Evolutionary conservation across 2,888 invertebrate species (phyloP).

Genomic region (Cheilosia grossa): DNA sequence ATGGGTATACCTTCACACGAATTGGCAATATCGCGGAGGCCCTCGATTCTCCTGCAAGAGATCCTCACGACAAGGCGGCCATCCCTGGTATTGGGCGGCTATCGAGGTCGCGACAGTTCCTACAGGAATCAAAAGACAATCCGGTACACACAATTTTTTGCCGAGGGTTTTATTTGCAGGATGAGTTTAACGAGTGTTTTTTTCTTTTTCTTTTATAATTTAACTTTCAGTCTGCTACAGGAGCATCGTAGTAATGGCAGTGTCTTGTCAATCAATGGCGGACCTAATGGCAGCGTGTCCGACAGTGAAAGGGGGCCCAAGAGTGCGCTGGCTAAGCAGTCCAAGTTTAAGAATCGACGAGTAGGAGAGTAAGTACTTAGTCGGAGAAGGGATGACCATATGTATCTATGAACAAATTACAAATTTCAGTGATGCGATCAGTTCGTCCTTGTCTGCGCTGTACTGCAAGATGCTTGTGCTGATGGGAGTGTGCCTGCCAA

Average conservation of each 20-base stretch:
- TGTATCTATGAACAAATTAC: slow-evolving; percentile 11
- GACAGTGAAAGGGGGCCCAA: slow-evolving; percentile 78
- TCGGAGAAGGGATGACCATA: neutral
- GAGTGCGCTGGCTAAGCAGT: slow-evolving; percentile 80
- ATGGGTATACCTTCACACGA: slow-evolving; percentile 77
- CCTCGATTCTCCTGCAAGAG: slow-evolving; percentile 82
- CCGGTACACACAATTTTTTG: slow-evolving; percentile 77
- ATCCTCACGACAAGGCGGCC: slow-evolving; percentile 84
- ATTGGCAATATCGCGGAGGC: slow-evolving; percentile 81
- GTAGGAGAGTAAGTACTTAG: slow-evolving; percentile 83
- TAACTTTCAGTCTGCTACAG: slow-evolving; percentile 75
- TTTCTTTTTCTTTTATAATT: neutral
- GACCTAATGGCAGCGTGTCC: slow-evolving; percentile 62
- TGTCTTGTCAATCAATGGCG: slow-evolving; percentile 79
- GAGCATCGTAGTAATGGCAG: slow-evolving; percentile 78
- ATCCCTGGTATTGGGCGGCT: slow-evolving; percentile 86
- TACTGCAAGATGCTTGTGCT: slow-evolving; percentile 94
- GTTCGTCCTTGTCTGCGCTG: slow-evolving; percentile 90
- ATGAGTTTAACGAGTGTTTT: neutral
- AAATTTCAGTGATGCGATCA: slow-evolving; percentile 86
- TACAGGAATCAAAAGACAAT: slow-evolving; percentile 77
- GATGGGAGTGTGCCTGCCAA: slow-evolving; percentile 92
- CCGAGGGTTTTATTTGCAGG: slow-evolving; percentile 1
- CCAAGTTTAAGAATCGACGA: slow-evolving; percentile 82
- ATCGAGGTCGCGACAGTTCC: slow-evolving; percentile 69